Evolutionary conservation across 64 coral and sea anemone genomes (phyloP).

Genomic region (Dendronephthya gigantea): DNA sequence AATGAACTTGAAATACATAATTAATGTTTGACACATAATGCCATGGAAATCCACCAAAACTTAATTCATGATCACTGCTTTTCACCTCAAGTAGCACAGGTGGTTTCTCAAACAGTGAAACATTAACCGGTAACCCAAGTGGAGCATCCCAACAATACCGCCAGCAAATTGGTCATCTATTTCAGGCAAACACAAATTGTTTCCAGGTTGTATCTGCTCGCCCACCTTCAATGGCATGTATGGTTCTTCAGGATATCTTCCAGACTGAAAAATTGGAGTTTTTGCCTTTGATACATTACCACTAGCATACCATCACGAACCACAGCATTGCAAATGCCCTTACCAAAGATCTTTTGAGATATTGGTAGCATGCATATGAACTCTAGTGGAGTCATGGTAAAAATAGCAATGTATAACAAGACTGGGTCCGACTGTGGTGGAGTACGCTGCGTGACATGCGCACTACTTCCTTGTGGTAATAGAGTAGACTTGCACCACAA

Average conservation of each 20-base stretch:
- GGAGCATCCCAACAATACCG: conserved; percentile 52
- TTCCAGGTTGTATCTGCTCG: neutral
- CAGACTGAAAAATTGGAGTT: conserved; percentile 57
- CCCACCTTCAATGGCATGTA: conserved; percentile 35
- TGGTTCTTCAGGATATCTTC: conserved; percentile 54
- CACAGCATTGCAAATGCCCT: conserved; percentile 56
- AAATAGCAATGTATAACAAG: conserved; percentile 60
- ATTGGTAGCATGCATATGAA: conserved; percentile 57
- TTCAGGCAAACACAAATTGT: conserved; percentile 6
- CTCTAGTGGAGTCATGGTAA: conserved; percentile 53
- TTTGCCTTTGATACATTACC: conserved; percentile 45
- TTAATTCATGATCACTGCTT: neutral
- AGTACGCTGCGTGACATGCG: neutral
- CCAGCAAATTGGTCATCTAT: neutral
- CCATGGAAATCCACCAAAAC: neutral
- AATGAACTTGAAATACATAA: neutral
- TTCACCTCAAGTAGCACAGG: conserved; percentile 43
- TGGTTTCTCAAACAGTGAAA: conserved; percentile 56
- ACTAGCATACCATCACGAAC: conserved; percentile 53
- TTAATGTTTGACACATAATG: neutral
- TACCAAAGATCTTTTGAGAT: conserved; percentile 52
- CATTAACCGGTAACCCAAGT: conserved; percentile 68
- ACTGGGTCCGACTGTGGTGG: neutral
- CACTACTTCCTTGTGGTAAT: conserved; percentile 15
- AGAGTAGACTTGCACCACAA: conserved; percentile 72